Evolutionary conservation across 2,888 invertebrate species (phyloP), one percentile per base, ranked within the genome.

Genomic region (Diaperis boleti): DNA sequence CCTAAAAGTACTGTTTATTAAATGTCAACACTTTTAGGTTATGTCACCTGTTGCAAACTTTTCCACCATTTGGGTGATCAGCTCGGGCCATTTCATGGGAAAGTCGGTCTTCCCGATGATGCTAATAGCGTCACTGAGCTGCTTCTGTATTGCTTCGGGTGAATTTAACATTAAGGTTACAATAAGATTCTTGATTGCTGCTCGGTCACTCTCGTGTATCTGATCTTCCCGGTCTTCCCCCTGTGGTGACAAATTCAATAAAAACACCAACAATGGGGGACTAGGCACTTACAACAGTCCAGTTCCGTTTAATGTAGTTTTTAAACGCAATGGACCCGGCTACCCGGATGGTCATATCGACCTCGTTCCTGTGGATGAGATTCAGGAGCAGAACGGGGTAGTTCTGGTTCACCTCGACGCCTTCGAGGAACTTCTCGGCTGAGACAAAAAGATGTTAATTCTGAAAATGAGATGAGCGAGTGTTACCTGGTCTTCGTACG

Each of bases 41-140:
- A 26, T 2, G 3, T 26, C 5, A 45, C 89, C 91, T 60, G 92
- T 90, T 37, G 87, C 86, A 81, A 98, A 96, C 77, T 96, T 95
- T 44, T 91, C 89, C 7, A 98, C 94, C 93, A 99, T 94, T 79
- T 96, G 92, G 26, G 92, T 87, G 17, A 99, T 91, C 1, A 99
- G 86, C 67, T 91, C 90, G 0, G 95, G 96, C 99, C 99, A 99
- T 79, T 96, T 94, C 65, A 91, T 89, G 0, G 99, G 99, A 79
- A 99, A 99, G 83, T 99, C 99, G 72, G 92, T 89, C 77, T 92
- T 91, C n/a, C 98, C 98, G 62, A 98, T 97, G 17, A 96, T 94
- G 70, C 95, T 94, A 33, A 98, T 93, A 0, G 96, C 96, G 83
- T 97, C 97, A 73, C 96, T 96, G 42, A 96, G 85, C 82, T 98